These are phyloP conservation scores for Pygoscelis antarcticus DNA, from an alignment of 2,113 vertebrate species.

Conservation along the genomic window DNA sequence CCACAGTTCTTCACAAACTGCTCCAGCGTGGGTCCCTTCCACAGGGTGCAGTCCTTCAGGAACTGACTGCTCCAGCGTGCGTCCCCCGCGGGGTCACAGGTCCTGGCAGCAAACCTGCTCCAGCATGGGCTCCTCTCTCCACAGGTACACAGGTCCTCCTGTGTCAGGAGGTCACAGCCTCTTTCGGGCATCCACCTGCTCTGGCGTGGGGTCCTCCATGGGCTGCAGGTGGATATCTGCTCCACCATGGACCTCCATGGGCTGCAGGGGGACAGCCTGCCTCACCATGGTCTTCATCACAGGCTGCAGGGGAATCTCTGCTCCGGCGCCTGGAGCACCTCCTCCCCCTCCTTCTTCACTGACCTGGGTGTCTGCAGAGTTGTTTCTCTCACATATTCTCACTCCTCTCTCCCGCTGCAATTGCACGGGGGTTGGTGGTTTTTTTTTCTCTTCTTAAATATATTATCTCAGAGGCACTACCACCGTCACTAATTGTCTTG, in stretches of 20 bases:
- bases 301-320: background rate
- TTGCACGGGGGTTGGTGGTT: background rate
- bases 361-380: background rate
- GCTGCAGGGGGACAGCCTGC: background rate
- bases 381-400: background rate
- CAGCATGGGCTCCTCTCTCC: no score
- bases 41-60: no score
- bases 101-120: no score
- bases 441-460: background rate
- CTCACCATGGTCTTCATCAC: background rate
- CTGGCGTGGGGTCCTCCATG: no score
- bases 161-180: no score
- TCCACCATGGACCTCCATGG: rapidly evolving
- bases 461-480: background rate
- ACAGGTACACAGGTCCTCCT: no score
- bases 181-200: no score
- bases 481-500: rapidly evolving
- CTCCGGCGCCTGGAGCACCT: rapidly evolving
- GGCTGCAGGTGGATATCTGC: background rate
- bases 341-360: background rate
- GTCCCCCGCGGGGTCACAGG: no score
- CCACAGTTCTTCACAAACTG: no score
- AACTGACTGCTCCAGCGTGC: no score
- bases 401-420: background rate
- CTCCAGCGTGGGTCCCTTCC: no score